A percentile compares a stretch with the other conserved stretches of the same genome.
These are phyloP conservation scores for Drosophila austrosaltans DNA, from an alignment of 2,888 invertebrate species.

Conservation along the genomic window DNA sequence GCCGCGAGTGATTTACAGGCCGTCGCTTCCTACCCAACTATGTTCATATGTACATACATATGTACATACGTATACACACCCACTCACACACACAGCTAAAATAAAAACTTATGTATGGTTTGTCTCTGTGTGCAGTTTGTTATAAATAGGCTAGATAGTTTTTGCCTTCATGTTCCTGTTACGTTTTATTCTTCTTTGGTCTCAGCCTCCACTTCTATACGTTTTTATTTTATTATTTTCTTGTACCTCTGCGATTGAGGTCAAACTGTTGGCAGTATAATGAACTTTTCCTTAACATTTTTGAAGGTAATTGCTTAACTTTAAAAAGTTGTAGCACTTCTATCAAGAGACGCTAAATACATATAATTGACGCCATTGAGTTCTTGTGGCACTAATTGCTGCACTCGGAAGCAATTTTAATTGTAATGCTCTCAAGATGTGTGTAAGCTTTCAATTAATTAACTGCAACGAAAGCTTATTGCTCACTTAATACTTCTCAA, in stretches of 20 bases:
- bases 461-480: constrained; percentile 13
- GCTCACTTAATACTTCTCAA: not conserved
- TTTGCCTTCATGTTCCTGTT: constrained; percentile 57
- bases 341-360: constrained; percentile 23
- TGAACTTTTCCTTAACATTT: constrained; percentile 65
- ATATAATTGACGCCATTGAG: constrained; percentile 36
- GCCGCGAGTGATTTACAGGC: constrained; percentile 43
- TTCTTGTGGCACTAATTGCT: constrained; percentile 34
- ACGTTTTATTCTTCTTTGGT: constrained; percentile 29
- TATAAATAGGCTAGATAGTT: constrained; percentile 75
- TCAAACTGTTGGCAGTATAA: constrained; percentile 72
- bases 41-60: not conserved
- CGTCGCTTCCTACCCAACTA: constrained; percentile 9
- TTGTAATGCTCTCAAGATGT: constrained; percentile 34
- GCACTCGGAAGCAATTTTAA: constrained; percentile 38
- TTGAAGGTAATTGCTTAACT: constrained; percentile 51
- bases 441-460: constrained; percentile 41
- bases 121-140: constrained; percentile 37
- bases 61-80: constrained; percentile 16
- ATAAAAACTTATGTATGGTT: constrained; percentile 21
- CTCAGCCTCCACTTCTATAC: constrained; percentile 16
- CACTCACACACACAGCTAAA: too few relatives aligned
- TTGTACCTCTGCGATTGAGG: constrained; percentile 58
- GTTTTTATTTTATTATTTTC: constrained; percentile 23
- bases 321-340: constrained; percentile 52